Evolutionary conservation across 2,888 invertebrate species (phyloP).

Genomic region (Schizaphis graminum): DNA sequence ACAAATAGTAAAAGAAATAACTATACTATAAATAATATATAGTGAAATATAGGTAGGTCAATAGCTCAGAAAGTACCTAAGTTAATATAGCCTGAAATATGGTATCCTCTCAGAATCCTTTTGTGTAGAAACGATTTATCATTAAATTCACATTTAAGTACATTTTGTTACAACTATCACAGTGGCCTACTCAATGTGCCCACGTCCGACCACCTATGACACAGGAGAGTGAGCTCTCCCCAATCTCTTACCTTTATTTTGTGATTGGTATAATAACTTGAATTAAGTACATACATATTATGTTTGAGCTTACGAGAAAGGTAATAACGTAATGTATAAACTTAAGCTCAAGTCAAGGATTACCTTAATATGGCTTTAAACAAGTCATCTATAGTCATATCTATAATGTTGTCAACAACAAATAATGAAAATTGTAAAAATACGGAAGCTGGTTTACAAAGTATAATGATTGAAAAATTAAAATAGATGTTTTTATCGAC

Average conservation of each 20-base stretch:
- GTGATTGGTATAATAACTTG: neutral
- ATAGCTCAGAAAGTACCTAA: too few relatives aligned
- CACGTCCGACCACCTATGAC: neutral
- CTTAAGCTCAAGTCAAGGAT: neutral
- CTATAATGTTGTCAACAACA: neutral
- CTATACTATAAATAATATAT: too few relatives aligned
- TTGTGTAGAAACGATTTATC: neutral
- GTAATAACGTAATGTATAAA: neutral
- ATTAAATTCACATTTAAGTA: neutral
- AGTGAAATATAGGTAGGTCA: too few relatives aligned
- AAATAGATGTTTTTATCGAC: neutral
- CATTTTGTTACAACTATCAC: neutral
- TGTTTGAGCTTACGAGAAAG: neutral
- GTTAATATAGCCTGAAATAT: too few relatives aligned
- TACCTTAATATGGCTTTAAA: neutral
- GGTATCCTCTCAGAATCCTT: neutral
- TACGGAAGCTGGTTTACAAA: neutral
- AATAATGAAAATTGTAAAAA: neutral
- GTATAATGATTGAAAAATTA: neutral
- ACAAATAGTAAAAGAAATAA: too few relatives aligned
- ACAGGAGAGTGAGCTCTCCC: neutral
- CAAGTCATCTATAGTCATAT: neutral
- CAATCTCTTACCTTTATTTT: neutral
- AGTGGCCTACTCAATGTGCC: neutral
- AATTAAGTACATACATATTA: neutral